Base-by-base conservation (phyloP, 2,888 invertebrate species). In the Mayetiola destructor region DNA sequence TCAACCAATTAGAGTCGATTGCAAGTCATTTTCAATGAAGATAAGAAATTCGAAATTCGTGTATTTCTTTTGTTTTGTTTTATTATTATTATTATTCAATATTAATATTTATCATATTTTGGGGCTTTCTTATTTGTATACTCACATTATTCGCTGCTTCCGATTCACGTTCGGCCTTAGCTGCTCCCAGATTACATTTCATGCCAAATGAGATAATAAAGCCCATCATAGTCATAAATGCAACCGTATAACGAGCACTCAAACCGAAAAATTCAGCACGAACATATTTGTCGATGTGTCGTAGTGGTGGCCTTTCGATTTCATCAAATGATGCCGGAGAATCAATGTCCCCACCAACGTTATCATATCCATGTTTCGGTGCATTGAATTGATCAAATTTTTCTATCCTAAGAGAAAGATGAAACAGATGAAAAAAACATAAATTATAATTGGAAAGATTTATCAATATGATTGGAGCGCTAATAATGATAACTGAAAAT, bases 121-220 rank as follows among this genome's bases (percentile, higher is more conserved):
- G 12, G 12, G 32, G 32, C 12, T 32, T 9, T 6, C 32, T 32
- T 32, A 32, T 32, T 32, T 12, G 32, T 9, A 32, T 12, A 32
- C 8, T 12, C 8, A 32, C 32, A 32, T 32, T 12, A 6, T 12
- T 32, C 32, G 32, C 12, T 32, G 32, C 32, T 21, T 5, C 23
- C 10, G 3, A 10, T 39, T 42, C 21, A 23, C 21, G 48, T 48
- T 48, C 48, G 2, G 48, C 8, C 72, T 95, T 93, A 53, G 97
- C 96, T 74, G 97, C 93, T 57, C 96, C 93, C 88, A 99, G 91
- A 75, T 97, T 99, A 73, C 95, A 96, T 59, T 99, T 82, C 84
- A 99, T 99, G 18, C 99, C 99, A 68, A 94, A 93, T 73, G 91
- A 91, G 68, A 93, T 92, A 72, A 93, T 82, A 73, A 93, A 93